Conservation (phyloP, 2,113 vertebrate genomes). For the Scolopax mira region DNA sequence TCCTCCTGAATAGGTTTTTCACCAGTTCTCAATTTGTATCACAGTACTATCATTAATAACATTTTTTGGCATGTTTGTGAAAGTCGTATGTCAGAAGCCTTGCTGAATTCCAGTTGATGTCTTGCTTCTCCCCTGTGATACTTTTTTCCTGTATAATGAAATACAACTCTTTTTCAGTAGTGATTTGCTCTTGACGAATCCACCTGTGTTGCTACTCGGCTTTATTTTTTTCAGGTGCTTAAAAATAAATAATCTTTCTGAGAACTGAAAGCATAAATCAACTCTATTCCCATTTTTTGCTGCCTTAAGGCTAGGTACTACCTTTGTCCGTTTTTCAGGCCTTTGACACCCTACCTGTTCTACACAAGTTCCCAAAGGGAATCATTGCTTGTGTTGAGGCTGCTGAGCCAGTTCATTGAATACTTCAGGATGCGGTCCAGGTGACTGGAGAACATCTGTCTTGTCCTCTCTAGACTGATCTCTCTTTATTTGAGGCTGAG, state of each 20-base stretch:
- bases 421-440: not conserved
- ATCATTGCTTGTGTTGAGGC: not conserved
- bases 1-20: not conserved
- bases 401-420: not conserved
- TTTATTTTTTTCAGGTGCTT: not conserved
- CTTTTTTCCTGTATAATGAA: not conserved
- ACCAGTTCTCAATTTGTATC: not conserved
- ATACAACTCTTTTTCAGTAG: not conserved
- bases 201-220: not conserved
- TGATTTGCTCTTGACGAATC: not conserved
- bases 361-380: not conserved
- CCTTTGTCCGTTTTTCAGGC: not conserved
- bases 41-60: not conserved
- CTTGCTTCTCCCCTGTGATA: not conserved
- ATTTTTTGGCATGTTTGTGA: not conserved
- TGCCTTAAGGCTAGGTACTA: not conserved
- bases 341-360: not conserved
- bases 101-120: not conserved
- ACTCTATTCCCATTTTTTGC: not conserved
- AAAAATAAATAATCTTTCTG: not conserved
- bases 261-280: not conserved
- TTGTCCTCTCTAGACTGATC: not conserved
- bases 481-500: not conserved
- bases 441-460: slow-evolving; percentile 6
- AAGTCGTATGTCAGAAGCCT: not conserved